phyloP scores from a whole-genome alignment of 2,113 vertebrate genomes.

The Ardeotis arabs region DNA sequence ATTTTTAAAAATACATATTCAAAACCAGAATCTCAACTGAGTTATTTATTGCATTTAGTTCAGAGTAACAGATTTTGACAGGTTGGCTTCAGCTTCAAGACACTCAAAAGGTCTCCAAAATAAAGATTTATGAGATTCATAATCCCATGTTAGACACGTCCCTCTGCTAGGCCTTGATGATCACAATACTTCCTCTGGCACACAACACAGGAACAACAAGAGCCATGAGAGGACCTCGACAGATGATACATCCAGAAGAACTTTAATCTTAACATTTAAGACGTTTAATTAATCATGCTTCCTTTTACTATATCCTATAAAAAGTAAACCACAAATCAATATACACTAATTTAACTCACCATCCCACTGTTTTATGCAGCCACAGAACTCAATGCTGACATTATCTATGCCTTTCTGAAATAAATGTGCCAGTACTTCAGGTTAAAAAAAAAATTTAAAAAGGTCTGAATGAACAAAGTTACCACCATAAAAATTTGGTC shows the following conservation, averaged over 20 bases:
- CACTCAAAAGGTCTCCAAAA: not conserved
- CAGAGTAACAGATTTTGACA: not conserved
- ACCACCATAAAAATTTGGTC: not conserved
- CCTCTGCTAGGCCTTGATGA: not conserved
- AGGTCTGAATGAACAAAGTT: not conserved
- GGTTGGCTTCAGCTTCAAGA: not conserved
- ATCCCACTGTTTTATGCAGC: conserved; percentile 24
- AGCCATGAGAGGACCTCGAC: not conserved
- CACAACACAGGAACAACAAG: not conserved
- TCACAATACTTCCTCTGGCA: not conserved
- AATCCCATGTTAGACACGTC: not conserved
- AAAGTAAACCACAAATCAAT: conserved; percentile 38
- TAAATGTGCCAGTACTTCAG: not conserved
- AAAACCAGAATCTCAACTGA: not conserved
- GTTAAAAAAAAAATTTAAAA: not conserved
- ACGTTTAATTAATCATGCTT: not conserved
- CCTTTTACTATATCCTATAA: not conserved
- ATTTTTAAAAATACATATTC: too few species aligned
- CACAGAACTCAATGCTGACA: not conserved
- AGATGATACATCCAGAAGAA: not conserved
- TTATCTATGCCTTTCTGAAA: conserved; percentile 13
- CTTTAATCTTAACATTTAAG: not conserved
- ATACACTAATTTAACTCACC: not conserved
- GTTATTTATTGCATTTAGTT: not conserved
- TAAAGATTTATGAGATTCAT: not conserved